Conservation (phyloP, 92 coral and sea anemone species). For the Epizoanthus ramosus region DNA sequence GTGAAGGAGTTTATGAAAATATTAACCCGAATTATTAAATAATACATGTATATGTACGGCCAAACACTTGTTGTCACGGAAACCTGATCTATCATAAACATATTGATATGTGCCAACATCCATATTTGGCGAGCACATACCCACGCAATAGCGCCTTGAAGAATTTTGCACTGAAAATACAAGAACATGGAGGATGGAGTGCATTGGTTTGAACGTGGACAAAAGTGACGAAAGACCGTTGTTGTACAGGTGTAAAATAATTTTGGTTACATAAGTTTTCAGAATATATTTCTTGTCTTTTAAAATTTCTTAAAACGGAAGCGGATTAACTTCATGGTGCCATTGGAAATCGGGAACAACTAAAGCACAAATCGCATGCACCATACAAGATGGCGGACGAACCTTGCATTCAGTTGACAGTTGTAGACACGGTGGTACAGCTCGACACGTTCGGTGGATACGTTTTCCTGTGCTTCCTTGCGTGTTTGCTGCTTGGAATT, state of each 20-base stretch:
- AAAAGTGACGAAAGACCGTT: too few species aligned
- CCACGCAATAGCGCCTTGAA: slow-evolving; percentile 17
- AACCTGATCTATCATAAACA: too few species aligned
- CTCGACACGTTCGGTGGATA: slow-evolving; percentile 89
- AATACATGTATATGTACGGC: too few species aligned
- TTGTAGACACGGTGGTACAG: slow-evolving; percentile 75
- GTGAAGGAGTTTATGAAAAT: too few species aligned
- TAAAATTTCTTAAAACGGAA: not conserved
- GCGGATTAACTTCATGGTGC: not conserved
- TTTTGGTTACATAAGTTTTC: not conserved
- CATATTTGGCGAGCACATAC: slow-evolving; percentile 18
- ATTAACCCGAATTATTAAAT: too few species aligned
- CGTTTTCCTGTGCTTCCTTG: slow-evolving; percentile 84
- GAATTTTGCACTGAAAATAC: not conserved
- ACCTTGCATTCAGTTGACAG: slow-evolving; percentile 71
- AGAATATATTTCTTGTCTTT: too few species aligned
- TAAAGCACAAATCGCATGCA: not conserved
- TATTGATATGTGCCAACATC: not conserved
- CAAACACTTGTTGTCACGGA: too few species aligned
- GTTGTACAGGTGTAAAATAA: not conserved
- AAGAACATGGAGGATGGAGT: not conserved
- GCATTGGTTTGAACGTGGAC: not conserved
- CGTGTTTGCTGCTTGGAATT: slow-evolving; percentile 77
- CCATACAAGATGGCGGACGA: slow-evolving; percentile 71
- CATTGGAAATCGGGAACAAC: slow-evolving; percentile 1